Conservation (phyloP, 2,888 invertebrate genomes). For the Sinopyrophorus schimmeli region DNA sequence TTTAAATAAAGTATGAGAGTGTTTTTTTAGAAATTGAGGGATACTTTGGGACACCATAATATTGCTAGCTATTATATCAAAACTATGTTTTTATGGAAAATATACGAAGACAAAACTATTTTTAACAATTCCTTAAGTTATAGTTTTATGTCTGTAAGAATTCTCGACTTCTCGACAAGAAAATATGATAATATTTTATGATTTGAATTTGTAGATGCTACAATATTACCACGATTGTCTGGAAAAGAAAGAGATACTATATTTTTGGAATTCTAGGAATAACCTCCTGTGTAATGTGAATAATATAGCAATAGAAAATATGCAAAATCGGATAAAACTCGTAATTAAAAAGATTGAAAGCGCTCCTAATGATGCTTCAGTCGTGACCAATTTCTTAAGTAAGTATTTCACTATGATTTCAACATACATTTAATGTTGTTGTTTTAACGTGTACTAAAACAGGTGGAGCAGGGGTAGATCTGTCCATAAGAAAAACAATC, state of each 20-base stretch:
- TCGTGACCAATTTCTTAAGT: constrained; percentile 47
- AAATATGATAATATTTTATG: not conserved
- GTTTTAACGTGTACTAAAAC: too few species aligned
- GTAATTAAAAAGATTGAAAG: constrained; percentile 53
- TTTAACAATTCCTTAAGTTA: constrained; percentile 42
- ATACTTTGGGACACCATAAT: constrained; percentile 45
- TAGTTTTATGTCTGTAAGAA: constrained; percentile 46
- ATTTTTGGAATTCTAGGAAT: constrained; percentile 51
- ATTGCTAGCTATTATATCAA: constrained; percentile 58
- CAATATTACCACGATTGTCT: constrained; percentile 42
- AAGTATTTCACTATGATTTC: too few species aligned
- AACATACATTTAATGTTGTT: too few species aligned
- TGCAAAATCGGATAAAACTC: constrained; percentile 51
- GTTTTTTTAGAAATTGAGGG: constrained; percentile 54
- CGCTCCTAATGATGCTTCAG: constrained; percentile 39
- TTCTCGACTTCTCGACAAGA: too few species aligned
- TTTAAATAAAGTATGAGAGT: not conserved
- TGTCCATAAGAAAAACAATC: too few species aligned
- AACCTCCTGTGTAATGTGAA: constrained; percentile 51
- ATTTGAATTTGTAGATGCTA: constrained; percentile 49
- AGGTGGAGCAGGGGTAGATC: too few species aligned
- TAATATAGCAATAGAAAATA: constrained; percentile 46
- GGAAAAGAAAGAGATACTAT: constrained; percentile 40
- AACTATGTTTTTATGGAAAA: constrained; percentile 53
- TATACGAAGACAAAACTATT: constrained; percentile 36